phyloP scores from a whole-genome alignment of 2,888 invertebrate genomes.

The Ennomos fuscantarius region DNA sequence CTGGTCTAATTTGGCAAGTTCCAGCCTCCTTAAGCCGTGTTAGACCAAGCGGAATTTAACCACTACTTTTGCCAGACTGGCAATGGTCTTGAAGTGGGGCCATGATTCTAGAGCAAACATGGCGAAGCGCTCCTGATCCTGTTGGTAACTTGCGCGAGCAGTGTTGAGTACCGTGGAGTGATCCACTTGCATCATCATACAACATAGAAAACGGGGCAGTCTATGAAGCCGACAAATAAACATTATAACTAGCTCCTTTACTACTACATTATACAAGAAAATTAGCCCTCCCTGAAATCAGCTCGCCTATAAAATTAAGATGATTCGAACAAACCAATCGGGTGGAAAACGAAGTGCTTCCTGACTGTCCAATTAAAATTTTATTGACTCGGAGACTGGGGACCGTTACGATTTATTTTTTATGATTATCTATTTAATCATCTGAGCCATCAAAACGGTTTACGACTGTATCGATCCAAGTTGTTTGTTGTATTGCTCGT shows the following conservation, averaged over 20 bases:
- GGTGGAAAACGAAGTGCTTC: conserved; percentile 50
- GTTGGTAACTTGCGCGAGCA: no score
- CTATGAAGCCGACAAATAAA: no score
- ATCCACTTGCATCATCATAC: no score
- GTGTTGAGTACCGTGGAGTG: no score
- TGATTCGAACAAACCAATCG: conserved; percentile 51
- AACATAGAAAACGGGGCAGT: no score
- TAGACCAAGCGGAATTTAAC: no score
- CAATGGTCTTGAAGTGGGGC: no score
- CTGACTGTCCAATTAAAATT: conserved; percentile 57
- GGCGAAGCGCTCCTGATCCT: no score
- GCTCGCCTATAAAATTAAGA: conserved; percentile 43
- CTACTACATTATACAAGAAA: conserved; percentile 33
- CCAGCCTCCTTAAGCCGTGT: no score
- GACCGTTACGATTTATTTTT: conserved; percentile 54
- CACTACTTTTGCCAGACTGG: no score
- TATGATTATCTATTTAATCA: conserved; percentile 67
- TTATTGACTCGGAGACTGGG: conserved; percentile 44
- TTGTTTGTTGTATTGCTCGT: conserved; percentile 37
- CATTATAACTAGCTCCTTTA: conserved; percentile 14
- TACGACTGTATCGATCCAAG: conserved; percentile 41
- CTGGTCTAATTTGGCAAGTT: no score
- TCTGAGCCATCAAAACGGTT: conserved; percentile 55
- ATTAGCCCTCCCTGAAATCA: conserved; percentile 37
- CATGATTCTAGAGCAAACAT: no score